Conservation (phyloP, 30 jellyfish, hydroid and myxozoan species). For the Aurelia sp. region DNA sequence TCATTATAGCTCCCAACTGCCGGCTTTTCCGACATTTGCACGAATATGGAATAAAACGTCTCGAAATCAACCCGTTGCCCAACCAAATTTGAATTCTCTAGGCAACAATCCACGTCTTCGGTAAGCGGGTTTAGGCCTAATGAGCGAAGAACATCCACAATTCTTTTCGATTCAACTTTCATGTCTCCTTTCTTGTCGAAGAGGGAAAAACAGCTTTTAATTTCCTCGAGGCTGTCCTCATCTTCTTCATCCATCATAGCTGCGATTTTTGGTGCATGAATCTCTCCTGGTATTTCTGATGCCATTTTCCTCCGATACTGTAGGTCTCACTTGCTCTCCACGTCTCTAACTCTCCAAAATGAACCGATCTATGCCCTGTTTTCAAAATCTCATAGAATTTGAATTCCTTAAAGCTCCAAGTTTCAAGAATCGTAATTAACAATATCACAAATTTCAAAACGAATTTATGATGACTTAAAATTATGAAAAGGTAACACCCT, state of each 20-base stretch:
- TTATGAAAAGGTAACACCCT: constrained; percentile 34
- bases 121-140: constrained; percentile 85
- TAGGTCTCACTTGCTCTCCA: too few relatives aligned
- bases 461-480: too few relatives aligned
- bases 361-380: too few relatives aligned
- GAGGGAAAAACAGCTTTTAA: constrained; percentile 75
- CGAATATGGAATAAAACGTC: constrained; percentile 79
- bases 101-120: constrained; percentile 76
- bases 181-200: constrained; percentile 88
- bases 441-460: too few relatives aligned
- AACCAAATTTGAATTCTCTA: constrained; percentile 64
- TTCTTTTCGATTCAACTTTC: constrained; percentile 61
- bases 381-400: too few relatives aligned
- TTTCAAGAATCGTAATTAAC: too few relatives aligned
- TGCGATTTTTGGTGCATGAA: constrained; percentile 7
- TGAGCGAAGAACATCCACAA: constrained; percentile 83
- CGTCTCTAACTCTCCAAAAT: too few relatives aligned
- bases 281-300: too few relatives aligned
- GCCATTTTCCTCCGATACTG: too few relatives aligned
- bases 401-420: too few relatives aligned
- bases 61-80: constrained; percentile 89
- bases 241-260: constrained; percentile 67
- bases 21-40: constrained; percentile 66
- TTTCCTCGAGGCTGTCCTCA: constrained; percentile 87
- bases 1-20: constrained; percentile 90